A percentile compares a stretch with the other conserved stretches of the same genome.
Conservation (phyloP, 1,140 invertebrate genomes). For the Aphelinus atriplicis region DNA sequence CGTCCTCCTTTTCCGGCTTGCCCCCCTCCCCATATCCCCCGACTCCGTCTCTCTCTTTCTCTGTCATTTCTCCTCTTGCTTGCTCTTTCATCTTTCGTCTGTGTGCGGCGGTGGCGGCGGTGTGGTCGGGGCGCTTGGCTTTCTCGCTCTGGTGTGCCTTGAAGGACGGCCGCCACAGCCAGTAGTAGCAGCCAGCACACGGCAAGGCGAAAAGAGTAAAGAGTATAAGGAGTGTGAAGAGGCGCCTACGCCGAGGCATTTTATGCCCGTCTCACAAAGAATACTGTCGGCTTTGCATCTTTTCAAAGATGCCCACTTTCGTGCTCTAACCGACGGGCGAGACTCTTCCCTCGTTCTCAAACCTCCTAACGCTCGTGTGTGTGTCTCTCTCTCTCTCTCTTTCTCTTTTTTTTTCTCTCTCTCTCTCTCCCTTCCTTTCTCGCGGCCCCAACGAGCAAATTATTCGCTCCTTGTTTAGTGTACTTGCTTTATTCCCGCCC, state of each 20-base stretch:
- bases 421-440: constrained; percentile 31
- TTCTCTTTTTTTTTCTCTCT: constrained; percentile 31
- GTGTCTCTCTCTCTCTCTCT: constrained; percentile 30
- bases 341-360: constrained; percentile 44
- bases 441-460: constrained; percentile 23
- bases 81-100: constrained; percentile 11
- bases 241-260: constrained; percentile 54
- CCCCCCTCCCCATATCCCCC: background rate
- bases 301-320: constrained; percentile 61
- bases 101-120: background rate
- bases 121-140: background rate
- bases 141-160: constrained; percentile 27
- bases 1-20: constrained; percentile 23
- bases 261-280: constrained; percentile 59
- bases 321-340: constrained; percentile 37
- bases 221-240: constrained; percentile 60
- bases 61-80: background rate
- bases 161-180: constrained; percentile 25
- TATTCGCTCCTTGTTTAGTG: constrained; percentile 36
- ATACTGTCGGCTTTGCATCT: constrained; percentile 65
- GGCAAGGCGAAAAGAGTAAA: constrained; percentile 42
- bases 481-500: constrained; percentile 37
- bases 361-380: constrained; percentile 23
- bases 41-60: background rate
- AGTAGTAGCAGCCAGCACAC: constrained; percentile 8